Evolutionary conservation across 2,888 invertebrate genomes (phyloP).

Genomic region (Neoscelio sp.): DNA sequence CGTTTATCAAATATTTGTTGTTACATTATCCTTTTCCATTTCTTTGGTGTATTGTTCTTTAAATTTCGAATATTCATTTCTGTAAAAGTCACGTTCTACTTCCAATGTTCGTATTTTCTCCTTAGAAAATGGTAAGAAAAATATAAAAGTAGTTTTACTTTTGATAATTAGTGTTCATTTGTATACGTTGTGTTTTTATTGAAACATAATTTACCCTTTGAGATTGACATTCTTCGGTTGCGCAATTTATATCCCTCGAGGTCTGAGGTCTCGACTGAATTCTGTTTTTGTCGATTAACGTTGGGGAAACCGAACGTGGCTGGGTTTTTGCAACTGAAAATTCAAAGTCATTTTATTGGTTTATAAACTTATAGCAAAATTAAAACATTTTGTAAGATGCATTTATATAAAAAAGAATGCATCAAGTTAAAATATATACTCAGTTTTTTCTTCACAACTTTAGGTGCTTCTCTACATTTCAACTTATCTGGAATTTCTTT

Average conservation of each 20-base stretch:
- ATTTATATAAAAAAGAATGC: too few species aligned
- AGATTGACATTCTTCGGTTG: neutral
- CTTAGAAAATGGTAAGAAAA: too few species aligned
- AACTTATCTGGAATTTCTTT: slow-evolving; percentile 71
- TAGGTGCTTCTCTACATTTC: slow-evolving; percentile 73
- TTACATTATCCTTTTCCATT: slow-evolving; percentile 79
- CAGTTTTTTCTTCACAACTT: slow-evolving; percentile 69
- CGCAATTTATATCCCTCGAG: slow-evolving; percentile 9
- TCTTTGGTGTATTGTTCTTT: slow-evolving; percentile 81
- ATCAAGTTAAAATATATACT: slow-evolving; percentile 64
- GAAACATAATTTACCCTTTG: slow-evolving; percentile 16
- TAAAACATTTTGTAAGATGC: too few species aligned
- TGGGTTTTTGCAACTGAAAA: slow-evolving; percentile 41
- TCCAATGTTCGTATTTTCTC: slow-evolving; percentile 79
- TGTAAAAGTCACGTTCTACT: slow-evolving; percentile 84
- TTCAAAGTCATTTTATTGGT: neutral
- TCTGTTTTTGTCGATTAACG: slow-evolving; percentile 20
- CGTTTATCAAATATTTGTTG: too few species aligned
- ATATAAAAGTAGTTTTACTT: too few species aligned
- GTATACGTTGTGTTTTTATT: neutral
- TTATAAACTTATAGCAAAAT: neutral
- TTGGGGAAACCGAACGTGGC: slow-evolving; percentile 17
- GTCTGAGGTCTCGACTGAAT: neutral
- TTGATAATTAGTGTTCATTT: too few species aligned
- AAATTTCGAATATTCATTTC: slow-evolving; percentile 83